Base-by-base conservation (phyloP, 2,888 invertebrate genomes). In the Chironomus tentans region DNA sequence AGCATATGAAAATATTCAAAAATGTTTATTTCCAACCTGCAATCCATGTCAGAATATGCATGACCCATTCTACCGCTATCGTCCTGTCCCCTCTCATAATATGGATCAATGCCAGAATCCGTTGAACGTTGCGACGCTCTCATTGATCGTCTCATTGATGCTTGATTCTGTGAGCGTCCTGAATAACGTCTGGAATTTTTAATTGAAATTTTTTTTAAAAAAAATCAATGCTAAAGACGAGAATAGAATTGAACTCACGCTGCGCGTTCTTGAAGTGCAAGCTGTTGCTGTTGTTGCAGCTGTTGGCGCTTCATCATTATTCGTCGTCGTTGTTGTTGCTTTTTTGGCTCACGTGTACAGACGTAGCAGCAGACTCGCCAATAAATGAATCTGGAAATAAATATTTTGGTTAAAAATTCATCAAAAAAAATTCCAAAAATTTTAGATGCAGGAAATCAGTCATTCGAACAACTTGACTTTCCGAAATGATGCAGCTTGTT, bases 311-410 rank as follows among this genome's bases (percentile, higher is more conserved):
- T 56, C 56, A 56, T 56, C 56, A 56, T 18, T 18, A 56, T 56
- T 56, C 15, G n/a, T 56, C 87, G 85, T 18, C 87, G 85, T 18
- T 86, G 82, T 76, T 87, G 85, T 77, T 87, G 85, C 70, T 85
- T 87, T 79, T 87, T 88, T 0, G 94, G 92, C 18, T 91, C 91
- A 22, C 92, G 90, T 0, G 93, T 94, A 83, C 95, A 96, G 70
- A 93, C 89, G 83, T 93, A 95, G 81, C 95, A 95, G 81, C 95
- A 96, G 3, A 94, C 91, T 76, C 93, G 90, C 95, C 95, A 95
- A 82, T 96, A 96, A n/a, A 95, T 84, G 81, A 95, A 95, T 78
- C 94, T 91, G 79, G 18, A 15, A 77, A n/a, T 47, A n/a, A 68
- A 68, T 56, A n/a, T 15, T 15, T n/a, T 50, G 4, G 50, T 50